phyloP scores from a whole-genome alignment of 2,888 invertebrate species.

The Blastobasis adustella region DNA sequence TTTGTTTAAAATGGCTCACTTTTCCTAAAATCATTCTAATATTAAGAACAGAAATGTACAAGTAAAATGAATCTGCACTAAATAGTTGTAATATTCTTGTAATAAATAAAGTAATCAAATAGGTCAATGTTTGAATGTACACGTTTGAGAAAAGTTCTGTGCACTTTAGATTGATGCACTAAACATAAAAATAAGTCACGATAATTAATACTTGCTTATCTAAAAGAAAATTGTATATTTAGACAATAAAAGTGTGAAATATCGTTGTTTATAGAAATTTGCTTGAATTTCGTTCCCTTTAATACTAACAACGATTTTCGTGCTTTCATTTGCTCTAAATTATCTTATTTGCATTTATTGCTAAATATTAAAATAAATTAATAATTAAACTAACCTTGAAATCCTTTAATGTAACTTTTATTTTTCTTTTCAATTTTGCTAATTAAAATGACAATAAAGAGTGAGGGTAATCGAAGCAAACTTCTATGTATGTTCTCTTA shows the following conservation, averaged over 20 bases:
- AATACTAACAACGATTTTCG: conserved; percentile 27
- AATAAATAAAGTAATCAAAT: conserved; percentile 27
- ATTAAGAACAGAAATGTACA: conserved; percentile 35
- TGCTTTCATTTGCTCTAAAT: conserved; percentile 37
- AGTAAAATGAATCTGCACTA: conserved; percentile 50
- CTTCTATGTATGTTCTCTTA: neutral
- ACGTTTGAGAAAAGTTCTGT: conserved; percentile 29
- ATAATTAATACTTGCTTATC: conserved; percentile 19
- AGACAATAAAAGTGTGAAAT: conserved; percentile 42
- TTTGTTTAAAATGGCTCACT: conserved; percentile 75
- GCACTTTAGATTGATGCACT: conserved; percentile 57
- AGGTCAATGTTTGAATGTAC: conserved; percentile 33
- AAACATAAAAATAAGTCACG: conserved; percentile 26
- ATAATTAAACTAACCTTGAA: conserved; percentile 8
- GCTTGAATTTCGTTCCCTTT: neutral
- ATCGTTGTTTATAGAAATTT: conserved; percentile 17
- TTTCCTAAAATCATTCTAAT: conserved; percentile 59
- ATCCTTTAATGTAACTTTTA: conserved; percentile 9
- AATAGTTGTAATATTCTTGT: conserved; percentile 50
- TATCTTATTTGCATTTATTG: conserved; percentile 26
- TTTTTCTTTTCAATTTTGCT: conserved; percentile 9
- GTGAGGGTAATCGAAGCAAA: conserved; percentile 43
- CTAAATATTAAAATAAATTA: conserved; percentile 24
- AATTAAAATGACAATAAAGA: conserved; percentile 4
- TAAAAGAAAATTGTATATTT: conserved; percentile 19